Percentiles rank a stretch among this genome's conserved stretches.
Evolutionary conservation across 2,888 invertebrate species (phyloP).

Genomic region (Rhingia rostrata): DNA sequence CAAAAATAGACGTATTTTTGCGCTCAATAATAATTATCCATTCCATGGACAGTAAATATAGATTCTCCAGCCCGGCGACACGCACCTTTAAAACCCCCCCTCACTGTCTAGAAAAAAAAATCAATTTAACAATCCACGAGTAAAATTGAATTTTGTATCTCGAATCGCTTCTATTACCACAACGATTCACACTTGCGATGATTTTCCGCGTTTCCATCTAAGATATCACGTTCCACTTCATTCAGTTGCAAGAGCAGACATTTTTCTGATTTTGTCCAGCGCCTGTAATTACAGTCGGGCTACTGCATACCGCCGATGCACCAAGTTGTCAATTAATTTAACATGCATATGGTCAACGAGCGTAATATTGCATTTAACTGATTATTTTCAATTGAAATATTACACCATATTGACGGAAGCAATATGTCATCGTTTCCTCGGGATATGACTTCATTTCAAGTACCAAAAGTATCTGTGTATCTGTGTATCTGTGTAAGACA

Average conservation of each 20-base stretch:
- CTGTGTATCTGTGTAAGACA: neutral
- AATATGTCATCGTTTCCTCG: slow-evolving; percentile 28
- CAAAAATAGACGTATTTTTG: too few relatives aligned
- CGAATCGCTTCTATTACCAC: too few relatives aligned
- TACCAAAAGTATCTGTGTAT: neutral
- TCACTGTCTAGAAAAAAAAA: too few relatives aligned
- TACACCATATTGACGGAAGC: slow-evolving; percentile 46
- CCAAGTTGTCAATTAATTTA: slow-evolving; percentile 44
- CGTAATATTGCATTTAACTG: slow-evolving; percentile 53
- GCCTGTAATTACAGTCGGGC: neutral
- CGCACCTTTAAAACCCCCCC: too few relatives aligned
- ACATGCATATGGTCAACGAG: slow-evolving; percentile 31
- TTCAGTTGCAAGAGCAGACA: slow-evolving; percentile 9
- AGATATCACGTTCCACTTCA: slow-evolving; percentile 48
- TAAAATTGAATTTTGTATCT: too few relatives aligned
- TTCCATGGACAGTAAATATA: too few relatives aligned
- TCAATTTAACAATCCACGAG: too few relatives aligned
- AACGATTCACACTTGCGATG: too few relatives aligned
- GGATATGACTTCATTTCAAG: slow-evolving; percentile 10
- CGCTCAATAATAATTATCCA: too few relatives aligned
- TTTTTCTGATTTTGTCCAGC: slow-evolving; percentile 17
- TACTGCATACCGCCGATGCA: slow-evolving; percentile 11
- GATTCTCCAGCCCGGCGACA: too few relatives aligned
- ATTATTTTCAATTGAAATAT: slow-evolving; percentile 59
- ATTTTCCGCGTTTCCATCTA: too few relatives aligned